Evolutionary conservation across 2,888 invertebrate species (phyloP).

Genomic region (Caenorhabditis angaria): DNA sequence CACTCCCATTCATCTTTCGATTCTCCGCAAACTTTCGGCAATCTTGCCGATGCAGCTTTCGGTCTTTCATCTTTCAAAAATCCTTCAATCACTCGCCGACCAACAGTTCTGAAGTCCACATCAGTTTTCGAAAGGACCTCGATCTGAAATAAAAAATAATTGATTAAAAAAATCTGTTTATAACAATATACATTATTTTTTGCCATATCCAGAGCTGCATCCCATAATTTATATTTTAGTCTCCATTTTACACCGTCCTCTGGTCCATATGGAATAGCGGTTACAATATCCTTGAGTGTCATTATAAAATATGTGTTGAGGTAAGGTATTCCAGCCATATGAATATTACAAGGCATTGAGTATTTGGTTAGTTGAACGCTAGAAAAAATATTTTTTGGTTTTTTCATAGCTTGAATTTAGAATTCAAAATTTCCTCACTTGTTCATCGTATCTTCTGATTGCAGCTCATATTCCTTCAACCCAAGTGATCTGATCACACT

Average conservation of each 20-base stretch:
- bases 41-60: conserved; percentile 43
- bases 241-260: conserved; percentile 68
- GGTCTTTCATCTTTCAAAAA: conserved; percentile 48
- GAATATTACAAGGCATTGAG: conserved; percentile 46
- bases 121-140: conserved; percentile 36
- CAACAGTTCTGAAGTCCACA: conserved; percentile 42
- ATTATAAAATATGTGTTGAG: conserved; percentile 65
- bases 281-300: conserved; percentile 60
- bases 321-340: conserved; percentile 47
- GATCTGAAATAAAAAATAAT: conserved; percentile 21
- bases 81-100: conserved; percentile 58
- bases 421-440: conserved; percentile 23
- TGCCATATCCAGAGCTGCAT: conserved; percentile 62
- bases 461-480: conserved; percentile 43
- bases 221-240: conserved; percentile 62
- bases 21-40: conserved; percentile 53
- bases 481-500: conserved; percentile 45
- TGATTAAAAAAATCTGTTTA: not conserved
- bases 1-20: conserved; percentile 70
- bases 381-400: conserved; percentile 8
- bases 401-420: not conserved
- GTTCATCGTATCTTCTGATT: conserved; percentile 42
- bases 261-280: conserved; percentile 64
- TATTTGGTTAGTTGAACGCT: conserved; percentile 31
- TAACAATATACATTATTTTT: conserved; percentile 30